Conservation (phyloP, 2,797 vertebrate species). For the Liasis olivaceus region DNA sequence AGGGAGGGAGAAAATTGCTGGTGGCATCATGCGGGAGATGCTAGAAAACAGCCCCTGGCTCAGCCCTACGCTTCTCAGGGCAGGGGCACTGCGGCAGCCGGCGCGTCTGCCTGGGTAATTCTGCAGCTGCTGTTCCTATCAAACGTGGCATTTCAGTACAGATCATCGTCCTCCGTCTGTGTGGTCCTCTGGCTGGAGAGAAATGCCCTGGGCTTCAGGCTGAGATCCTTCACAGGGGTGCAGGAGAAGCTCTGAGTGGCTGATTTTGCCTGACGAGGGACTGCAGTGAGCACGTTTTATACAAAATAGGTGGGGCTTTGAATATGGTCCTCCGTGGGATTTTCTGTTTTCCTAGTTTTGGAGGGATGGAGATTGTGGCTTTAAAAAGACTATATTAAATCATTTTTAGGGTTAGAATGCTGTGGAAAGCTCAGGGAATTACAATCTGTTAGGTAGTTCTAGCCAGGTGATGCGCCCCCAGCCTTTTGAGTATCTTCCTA, state of each 20-base stretch:
- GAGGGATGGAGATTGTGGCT: not conserved
- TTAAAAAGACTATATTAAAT: not conserved
- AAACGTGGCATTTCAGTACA: not conserved
- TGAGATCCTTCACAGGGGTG: not conserved
- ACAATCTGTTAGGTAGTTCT: not conserved
- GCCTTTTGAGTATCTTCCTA: not conserved
- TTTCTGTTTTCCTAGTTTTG: not conserved
- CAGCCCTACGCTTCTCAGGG: not conserved
- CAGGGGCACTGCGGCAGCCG: not conserved
- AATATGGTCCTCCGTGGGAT: not conserved
- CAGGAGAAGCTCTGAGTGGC: not conserved
- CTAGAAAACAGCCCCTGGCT: not conserved
- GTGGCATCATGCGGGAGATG: not conserved
- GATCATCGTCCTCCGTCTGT: not conserved
- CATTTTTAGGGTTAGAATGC: not conserved
- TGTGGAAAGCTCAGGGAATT: not conserved
- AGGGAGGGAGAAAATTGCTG: not conserved
- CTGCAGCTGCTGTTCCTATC: not conserved
- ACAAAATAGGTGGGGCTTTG: not conserved
- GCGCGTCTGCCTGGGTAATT: not conserved
- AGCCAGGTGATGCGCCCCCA: not conserved
- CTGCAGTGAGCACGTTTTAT: not conserved
- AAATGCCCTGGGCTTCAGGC: not conserved
- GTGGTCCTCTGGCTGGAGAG: not conserved
- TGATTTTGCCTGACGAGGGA: not conserved